Evolutionary conservation across 2,888 invertebrate genomes (phyloP), one percentile per base, ranked within the genome.

Genomic region (Sialis lutaria): DNA sequence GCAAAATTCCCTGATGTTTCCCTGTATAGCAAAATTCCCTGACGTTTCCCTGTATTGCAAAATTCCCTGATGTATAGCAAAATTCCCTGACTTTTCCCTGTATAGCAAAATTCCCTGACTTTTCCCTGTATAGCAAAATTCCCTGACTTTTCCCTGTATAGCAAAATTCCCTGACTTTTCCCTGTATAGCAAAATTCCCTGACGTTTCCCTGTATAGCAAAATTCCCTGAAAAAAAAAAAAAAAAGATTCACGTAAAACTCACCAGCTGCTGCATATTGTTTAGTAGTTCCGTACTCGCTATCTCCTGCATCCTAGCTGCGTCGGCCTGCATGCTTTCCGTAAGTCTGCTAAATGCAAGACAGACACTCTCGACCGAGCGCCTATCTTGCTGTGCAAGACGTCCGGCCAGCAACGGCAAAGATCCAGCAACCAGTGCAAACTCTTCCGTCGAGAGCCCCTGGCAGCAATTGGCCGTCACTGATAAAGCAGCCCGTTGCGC

Each of bases 361-460:
- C 97, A 97, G 9, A 96, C 92, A 60, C 90, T 91, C 62, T 98
- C 98, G 40, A 97, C 92, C 49, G 93, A 92, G 62, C 96, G 96
- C 65, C 97, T 97, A 67, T 98, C 98, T 68, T 92, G 83, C 61
- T 85, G 84, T 1, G 83, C 79, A 44, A 86, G 64, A 58, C 85
- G 74, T 52, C 64, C 82, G 43, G 93, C 91, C 46, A 97, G 70
- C 46, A 93, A 69, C 9, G 88, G 77, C 53, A 97, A 69, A 13
- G 91, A 92, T 51, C 91, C 91, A 50, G 82, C 75, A 31, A 96
- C 87, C 57, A 90, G 82, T 59, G 88, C 86, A 67, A 97, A 97
- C 67, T 98, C 97, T 58, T 95, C 95, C 1, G 82, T 73, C 40
- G 87, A 86, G 57, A 96, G 73, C 68, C 90, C 93, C 64, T 92